Conservation (phyloP, 2,888 invertebrate genomes). For the Aporophyla lueneburgensis region DNA sequence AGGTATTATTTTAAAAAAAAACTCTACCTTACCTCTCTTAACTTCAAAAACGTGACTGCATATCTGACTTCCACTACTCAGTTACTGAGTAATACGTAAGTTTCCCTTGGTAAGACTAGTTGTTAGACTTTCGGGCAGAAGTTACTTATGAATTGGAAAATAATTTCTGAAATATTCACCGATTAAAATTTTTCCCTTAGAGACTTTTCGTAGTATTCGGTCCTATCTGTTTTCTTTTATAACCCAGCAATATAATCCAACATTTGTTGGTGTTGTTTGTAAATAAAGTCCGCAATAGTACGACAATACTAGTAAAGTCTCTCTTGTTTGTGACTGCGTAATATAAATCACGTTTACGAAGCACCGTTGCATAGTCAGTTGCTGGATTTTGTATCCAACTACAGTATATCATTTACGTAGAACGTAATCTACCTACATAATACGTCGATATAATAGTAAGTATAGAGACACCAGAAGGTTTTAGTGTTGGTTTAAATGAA, state of each 20-base stretch:
- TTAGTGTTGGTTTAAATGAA: background rate
- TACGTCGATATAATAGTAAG: no score
- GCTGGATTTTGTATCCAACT: constrained; percentile 21
- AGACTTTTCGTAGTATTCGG: background rate
- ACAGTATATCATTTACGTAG: constrained; percentile 10
- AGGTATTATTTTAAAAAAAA: no score
- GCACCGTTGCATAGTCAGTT: background rate
- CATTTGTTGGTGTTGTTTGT: no score
- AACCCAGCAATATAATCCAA: background rate
- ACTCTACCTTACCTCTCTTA: no score
- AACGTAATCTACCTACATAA: background rate
- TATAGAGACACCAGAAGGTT: constrained; percentile 4
- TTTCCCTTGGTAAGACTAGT: no score
- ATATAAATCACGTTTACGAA: constrained; percentile 32
- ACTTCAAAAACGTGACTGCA: no score
- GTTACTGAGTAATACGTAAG: no score
- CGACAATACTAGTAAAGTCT: constrained; percentile 11
- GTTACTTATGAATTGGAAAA: no score
- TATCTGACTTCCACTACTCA: no score
- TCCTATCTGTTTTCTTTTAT: no score
- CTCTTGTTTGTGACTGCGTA: constrained; percentile 7
- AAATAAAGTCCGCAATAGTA: background rate
- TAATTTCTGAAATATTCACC: background rate
- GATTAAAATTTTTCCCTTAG: background rate
- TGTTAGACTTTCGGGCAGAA: no score